Percentiles rank a stretch among this genome's conserved stretches.
phyloP scores from a whole-genome alignment of 2,888 invertebrate genomes.

The Dryadula phaetusa region DNA sequence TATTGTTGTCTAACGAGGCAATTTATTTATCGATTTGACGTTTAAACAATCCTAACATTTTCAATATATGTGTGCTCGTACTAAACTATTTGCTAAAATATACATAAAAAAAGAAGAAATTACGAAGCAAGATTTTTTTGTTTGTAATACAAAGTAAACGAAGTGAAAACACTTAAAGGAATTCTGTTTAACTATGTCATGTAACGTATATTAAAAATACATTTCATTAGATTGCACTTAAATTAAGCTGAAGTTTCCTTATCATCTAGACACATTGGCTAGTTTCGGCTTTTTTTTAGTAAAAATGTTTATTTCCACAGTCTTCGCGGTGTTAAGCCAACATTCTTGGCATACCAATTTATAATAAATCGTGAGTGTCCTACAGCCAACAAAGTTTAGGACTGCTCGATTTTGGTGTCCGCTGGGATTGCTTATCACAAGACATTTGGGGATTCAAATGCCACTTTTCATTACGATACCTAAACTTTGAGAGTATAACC shows the following conservation, averaged over 20 bases:
- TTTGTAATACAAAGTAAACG: no score
- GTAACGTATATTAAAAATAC: no score
- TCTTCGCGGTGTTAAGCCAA: not conserved
- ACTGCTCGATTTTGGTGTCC: not conserved
- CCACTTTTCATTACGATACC: not conserved
- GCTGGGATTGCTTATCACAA: not conserved
- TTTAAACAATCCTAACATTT: not conserved
- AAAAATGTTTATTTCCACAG: not conserved
- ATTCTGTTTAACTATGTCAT: no score
- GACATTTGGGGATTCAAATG: slow-evolving; percentile 4
- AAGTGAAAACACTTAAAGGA: no score
- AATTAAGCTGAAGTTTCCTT: not conserved
- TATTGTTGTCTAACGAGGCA: slow-evolving; percentile 40
- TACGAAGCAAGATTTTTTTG: no score
- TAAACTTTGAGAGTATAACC: not conserved
- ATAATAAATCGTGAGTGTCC: no score
- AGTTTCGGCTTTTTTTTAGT: not conserved
- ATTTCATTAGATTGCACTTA: no score
- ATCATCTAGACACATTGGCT: no score
- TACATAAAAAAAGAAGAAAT: no score
- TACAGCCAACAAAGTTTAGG: not conserved
- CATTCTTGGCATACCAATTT: slow-evolving; percentile 1
- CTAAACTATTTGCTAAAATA: no score
- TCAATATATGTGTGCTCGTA: not conserved
- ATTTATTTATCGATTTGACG: slow-evolving; percentile 39